Conservation (phyloP, 2,888 invertebrate species). For the Labia minor region DNA sequence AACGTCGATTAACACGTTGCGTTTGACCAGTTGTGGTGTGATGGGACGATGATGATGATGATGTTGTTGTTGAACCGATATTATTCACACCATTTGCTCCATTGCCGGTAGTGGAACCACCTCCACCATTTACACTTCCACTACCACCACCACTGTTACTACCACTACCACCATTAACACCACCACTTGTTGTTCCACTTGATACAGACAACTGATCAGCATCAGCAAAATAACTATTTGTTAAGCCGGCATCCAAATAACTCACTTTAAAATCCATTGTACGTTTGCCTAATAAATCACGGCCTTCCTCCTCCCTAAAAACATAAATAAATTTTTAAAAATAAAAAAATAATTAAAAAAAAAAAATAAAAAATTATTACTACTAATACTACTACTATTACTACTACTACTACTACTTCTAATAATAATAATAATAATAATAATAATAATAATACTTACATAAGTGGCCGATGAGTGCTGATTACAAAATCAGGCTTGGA, state of each 20-base stretch:
- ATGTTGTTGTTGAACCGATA: slow-evolving; percentile 26
- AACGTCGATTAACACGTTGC: slow-evolving; percentile 73
- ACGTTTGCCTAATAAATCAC: slow-evolving; percentile 90
- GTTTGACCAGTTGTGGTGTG: slow-evolving; percentile 47
- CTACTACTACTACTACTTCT: too few species aligned
- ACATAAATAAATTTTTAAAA: slow-evolving; percentile 13
- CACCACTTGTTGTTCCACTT: neutral
- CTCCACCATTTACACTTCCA: too few species aligned
- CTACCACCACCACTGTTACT: slow-evolving; percentile 18
- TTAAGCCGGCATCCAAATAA: slow-evolving; percentile 87
- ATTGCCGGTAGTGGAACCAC: too few species aligned
- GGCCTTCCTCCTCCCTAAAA: slow-evolving; percentile 93
- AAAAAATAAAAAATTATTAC: neutral
- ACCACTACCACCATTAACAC: neutral
- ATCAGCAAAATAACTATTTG: slow-evolving; percentile 82
- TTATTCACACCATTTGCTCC: slow-evolving; percentile 35
- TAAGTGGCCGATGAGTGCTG: slow-evolving; percentile 94
- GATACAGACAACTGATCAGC: slow-evolving; percentile 53
- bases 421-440: neutral
- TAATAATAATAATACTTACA: too few species aligned
- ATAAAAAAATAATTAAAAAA: neutral
- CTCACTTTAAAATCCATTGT: slow-evolving; percentile 99
- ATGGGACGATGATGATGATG: slow-evolving; percentile 42
- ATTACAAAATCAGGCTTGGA: slow-evolving; percentile 99
- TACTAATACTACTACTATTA: too few species aligned